Base-by-base conservation (phyloP, 92 coral and sea anemone species). In the Siderastrea siderea region DNA sequence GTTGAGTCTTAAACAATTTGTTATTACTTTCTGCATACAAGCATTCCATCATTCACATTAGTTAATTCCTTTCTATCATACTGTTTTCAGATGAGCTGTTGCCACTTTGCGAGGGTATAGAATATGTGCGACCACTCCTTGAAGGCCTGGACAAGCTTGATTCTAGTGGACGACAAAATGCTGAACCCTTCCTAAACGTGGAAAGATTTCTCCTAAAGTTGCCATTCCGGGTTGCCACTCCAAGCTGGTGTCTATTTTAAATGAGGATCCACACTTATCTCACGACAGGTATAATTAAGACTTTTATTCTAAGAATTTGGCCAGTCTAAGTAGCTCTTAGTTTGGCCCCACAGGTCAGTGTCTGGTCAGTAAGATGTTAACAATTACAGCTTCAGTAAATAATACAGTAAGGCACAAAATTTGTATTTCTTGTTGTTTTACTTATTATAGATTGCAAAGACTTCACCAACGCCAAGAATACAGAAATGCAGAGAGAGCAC, bases 261-360 rank as follows among this genome's bases (percentile, higher is more conserved):
- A 74, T 50, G 78, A 74, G 61, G 61, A 51, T 74, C 78, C 78
- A 51, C 43, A 74, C 1, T 74, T 74, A 53, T 74, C 78, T 53
- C 62, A 74, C 7, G 62, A 74, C 78, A 74, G 62, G 74, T 69
- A 69, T 69, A 2, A 69, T 14, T 3, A 11, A 2, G 7, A 69
- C 48, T 10, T 43, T 69, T 69, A 45, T 69, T 69, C 51, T 44
- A 46, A 14, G 14, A 10, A 38, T 68, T 68, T 9, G 12, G 12
- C 47, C 14, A 69, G 15, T 43, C 12, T 14, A 49, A 26, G 38
- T 26, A 26, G 38, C 38, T 26, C 38, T 26, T 26, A 26, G 0
- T 26, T 26, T 26, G 38, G 38, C 38, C 38, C 38, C 38, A 26
- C 38, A 26, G 38, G 38, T 26, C 38, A 26, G 38, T 26, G 38